These are phyloP conservation scores for Melipona beecheii DNA, from an alignment of 2,888 invertebrate genomes.

Conservation along the genomic window DNA sequence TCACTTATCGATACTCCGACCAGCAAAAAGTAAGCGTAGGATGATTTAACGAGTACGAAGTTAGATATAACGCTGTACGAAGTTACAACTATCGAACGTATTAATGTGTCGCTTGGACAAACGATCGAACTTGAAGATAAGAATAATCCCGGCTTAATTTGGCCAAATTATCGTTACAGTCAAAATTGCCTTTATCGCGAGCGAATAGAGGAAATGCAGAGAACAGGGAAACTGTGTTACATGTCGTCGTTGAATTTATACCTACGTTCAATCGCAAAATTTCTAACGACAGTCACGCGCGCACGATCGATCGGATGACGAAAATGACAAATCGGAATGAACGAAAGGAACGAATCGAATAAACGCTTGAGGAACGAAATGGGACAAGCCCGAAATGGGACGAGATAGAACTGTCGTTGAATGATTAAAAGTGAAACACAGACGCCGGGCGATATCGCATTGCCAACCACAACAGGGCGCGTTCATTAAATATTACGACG, in stretches of 20 bases:
- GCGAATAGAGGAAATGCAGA: not conserved
- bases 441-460: not conserved
- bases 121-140: constrained; percentile 66
- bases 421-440: constrained; percentile 8
- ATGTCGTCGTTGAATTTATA: constrained; percentile 14
- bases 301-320: not conserved
- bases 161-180: constrained; percentile 55
- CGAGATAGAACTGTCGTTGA: not conserved
- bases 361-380: no score
- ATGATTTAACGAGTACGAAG: constrained; percentile 3
- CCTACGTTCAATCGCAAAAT: not conserved
- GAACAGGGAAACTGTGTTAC: constrained; percentile 5
- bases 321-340: not conserved
- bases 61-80: constrained; percentile 39
- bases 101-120: constrained; percentile 49
- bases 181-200: constrained; percentile 58
- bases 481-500: not conserved
- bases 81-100: constrained; percentile 48
- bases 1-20: not conserved
- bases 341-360: not conserved
- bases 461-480: not conserved
- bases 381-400: not conserved
- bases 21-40: not conserved
- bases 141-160: constrained; percentile 63
- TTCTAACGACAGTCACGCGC: not conserved